Conservation (phyloP, 2,797 vertebrate species). For the Pseudopleuronectes americanus region DNA sequence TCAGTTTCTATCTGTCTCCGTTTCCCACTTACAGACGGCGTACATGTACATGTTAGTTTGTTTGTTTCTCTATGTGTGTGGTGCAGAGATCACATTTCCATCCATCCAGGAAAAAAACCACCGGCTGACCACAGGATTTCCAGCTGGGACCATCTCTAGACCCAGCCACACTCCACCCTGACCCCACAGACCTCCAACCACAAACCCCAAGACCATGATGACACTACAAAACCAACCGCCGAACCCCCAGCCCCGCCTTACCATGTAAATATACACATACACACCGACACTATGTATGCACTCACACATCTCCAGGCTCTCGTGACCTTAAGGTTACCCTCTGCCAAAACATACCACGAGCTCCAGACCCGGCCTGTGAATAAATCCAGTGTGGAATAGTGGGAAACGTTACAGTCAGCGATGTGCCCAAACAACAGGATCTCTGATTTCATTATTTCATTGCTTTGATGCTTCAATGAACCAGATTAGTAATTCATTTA, state of each 20-base stretch:
- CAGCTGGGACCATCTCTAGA: slow-evolving; percentile 56
- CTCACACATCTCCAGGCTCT: slow-evolving; percentile 23
- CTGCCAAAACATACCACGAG: slow-evolving; percentile 45
- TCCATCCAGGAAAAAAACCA: slow-evolving; percentile 48
- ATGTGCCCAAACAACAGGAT: slow-evolving; percentile 17
- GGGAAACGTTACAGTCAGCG: slow-evolving; percentile 32
- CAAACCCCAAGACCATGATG: slow-evolving; percentile 68
- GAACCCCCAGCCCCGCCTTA: slow-evolving; percentile 53
- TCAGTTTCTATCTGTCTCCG: neutral
- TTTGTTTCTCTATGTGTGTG: slow-evolving; percentile 25
- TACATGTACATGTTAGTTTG: slow-evolving; percentile 7
- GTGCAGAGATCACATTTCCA: slow-evolving; percentile 52
- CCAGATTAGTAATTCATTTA: slow-evolving; percentile 29
- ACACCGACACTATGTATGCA: slow-evolving; percentile 8
- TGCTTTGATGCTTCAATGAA: slow-evolving; percentile 23
- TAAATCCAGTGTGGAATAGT: slow-evolving; percentile 37
- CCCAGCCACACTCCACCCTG: slow-evolving; percentile 67
- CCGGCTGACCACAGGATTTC: slow-evolving; percentile 62
- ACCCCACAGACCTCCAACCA: slow-evolving; percentile 62
- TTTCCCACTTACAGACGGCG: slow-evolving; percentile 8
- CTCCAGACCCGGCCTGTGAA: slow-evolving; percentile 2
- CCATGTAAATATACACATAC: slow-evolving; percentile 24
- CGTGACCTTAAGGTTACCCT: slow-evolving; percentile 41
- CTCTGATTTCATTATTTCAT: slow-evolving; percentile 15
- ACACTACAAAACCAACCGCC: slow-evolving; percentile 51